These are phyloP conservation scores for Chromis chromis DNA, from an alignment of 2,797 vertebrate genomes.

Conservation along the genomic window DNA sequence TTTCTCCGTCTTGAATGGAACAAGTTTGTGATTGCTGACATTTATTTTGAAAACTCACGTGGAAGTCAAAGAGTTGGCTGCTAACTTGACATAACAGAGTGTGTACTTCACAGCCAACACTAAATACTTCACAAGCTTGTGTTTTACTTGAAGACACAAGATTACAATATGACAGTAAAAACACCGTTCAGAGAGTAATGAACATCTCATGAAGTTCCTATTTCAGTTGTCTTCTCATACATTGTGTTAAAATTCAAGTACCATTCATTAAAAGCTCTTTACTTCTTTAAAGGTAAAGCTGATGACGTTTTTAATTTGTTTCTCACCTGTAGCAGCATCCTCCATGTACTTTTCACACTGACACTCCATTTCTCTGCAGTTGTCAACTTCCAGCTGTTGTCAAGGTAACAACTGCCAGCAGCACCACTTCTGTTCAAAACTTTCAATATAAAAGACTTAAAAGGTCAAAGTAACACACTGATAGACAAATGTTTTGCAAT, in stretches of 20 bases:
- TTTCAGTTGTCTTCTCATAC: neutral
- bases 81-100: neutral
- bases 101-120: too few species aligned
- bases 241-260: neutral
- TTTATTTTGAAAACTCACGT: constrained; percentile 25
- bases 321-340: constrained; percentile 64
- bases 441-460: constrained; percentile 32
- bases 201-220: neutral
- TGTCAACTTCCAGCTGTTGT: neutral
- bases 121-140: neutral
- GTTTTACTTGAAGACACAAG: too few species aligned
- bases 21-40: neutral
- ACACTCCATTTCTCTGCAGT: constrained; percentile 74
- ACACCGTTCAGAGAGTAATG: neutral
- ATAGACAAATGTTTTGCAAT: neutral
- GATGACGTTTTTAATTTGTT: neutral
- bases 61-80: neutral
- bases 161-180: neutral
- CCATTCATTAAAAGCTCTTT: neutral
- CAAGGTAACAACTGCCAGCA: neutral
- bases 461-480: neutral
- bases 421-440: constrained; percentile 5
- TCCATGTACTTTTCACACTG: constrained; percentile 59
- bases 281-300: neutral
- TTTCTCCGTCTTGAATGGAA: neutral